Conservation (phyloP, 2,113 vertebrate species). For the Pleuronectes platessa region DNA sequence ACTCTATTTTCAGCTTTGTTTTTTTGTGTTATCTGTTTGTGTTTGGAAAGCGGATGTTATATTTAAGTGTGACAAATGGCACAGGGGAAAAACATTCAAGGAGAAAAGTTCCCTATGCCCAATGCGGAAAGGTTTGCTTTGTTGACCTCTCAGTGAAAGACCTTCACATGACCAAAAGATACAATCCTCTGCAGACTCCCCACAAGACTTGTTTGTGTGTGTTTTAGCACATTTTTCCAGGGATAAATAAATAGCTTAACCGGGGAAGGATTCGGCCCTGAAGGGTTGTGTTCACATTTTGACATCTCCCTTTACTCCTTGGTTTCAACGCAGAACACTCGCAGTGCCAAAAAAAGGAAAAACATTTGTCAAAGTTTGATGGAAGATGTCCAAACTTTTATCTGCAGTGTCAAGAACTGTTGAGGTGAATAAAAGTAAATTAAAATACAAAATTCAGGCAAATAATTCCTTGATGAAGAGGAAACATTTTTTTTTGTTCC, state of each 20-base stretch:
- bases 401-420: constrained; percentile 3
- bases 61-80: constrained; percentile 1
- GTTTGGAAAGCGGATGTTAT: background rate
- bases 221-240: constrained; percentile 21
- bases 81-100: background rate
- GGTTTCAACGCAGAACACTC: constrained; percentile 11
- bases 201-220: constrained; percentile 27
- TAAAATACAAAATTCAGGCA: background rate
- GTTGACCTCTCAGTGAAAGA: constrained; percentile 38
- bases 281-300: constrained; percentile 49
- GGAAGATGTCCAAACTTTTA: constrained; percentile 39
- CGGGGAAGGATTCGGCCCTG: constrained; percentile 17
- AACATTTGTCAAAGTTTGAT: constrained; percentile 12
- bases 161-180: constrained; percentile 25
- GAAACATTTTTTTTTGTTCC: background rate
- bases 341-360: constrained; percentile 6
- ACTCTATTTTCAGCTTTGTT: background rate
- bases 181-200: constrained; percentile 25
- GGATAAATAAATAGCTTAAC: constrained; percentile 50
- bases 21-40: background rate
- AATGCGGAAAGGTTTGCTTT: constrained; percentile 18
- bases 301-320: constrained; percentile 5
- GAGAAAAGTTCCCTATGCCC: constrained; percentile 11
- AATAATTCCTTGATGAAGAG: background rate
- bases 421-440: background rate